Conservation (phyloP, 2,113 vertebrate genomes). For the Paedocypris sp. region DNA sequence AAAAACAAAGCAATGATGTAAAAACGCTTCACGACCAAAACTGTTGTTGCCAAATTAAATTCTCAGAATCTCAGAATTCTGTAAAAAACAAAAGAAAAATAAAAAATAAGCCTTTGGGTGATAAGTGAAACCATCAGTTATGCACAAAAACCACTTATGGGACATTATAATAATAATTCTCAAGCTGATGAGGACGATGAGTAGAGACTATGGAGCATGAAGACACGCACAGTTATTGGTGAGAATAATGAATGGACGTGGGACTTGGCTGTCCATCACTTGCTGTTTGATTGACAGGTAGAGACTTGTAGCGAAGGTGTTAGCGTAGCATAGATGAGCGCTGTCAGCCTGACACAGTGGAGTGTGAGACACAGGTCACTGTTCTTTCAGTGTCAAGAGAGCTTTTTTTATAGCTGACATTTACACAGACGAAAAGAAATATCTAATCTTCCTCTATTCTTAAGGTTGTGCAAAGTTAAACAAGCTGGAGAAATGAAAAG, state of each 20-base stretch:
- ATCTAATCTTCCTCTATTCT: too few relatives aligned
- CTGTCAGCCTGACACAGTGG: slow-evolving; percentile 10
- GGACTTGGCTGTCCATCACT: slow-evolving; percentile 10
- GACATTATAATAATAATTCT: too few relatives aligned
- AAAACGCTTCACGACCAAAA: too few relatives aligned
- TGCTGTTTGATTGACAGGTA: slow-evolving; percentile 12
- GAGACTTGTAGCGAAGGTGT: neutral
- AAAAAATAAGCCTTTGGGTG: too few relatives aligned
- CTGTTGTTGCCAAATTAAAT: too few relatives aligned
- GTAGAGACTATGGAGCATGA: neutral
- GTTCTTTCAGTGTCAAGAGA: neutral
- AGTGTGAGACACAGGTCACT: slow-evolving; percentile 1
- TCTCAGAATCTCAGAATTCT: too few relatives aligned
- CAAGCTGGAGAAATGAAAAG: neutral
- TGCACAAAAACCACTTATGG: too few relatives aligned
- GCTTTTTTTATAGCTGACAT: neutral
- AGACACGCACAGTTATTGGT: neutral
- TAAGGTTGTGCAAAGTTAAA: neutral
- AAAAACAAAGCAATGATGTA: too few relatives aligned
- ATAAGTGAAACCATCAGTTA: too few relatives aligned
- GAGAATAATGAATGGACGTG: neutral
- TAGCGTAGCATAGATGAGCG: neutral
- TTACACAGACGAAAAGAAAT: neutral
- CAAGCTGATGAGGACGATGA: too few relatives aligned
- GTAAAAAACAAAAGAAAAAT: too few relatives aligned